Evolutionary conservation across 2,888 invertebrate species (phyloP).

Genomic region (Limenitis camilla): DNA sequence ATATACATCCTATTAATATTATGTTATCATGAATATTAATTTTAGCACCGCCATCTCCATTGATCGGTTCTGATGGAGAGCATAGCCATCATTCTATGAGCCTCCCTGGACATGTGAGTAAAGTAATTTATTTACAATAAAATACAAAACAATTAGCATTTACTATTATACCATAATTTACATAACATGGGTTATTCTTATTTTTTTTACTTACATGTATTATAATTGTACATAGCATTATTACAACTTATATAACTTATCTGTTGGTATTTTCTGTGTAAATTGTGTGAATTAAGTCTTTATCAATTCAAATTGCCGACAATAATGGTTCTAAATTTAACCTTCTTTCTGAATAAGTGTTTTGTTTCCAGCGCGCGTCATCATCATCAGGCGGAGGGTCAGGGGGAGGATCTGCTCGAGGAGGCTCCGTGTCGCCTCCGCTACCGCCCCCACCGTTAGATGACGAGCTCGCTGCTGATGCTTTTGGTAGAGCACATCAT

Average conservation of each 20-base stretch:
- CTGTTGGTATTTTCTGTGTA: too few relatives aligned
- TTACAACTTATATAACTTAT: too few relatives aligned
- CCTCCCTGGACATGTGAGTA: conserved; percentile 60
- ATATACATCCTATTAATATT: background rate
- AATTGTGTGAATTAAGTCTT: too few relatives aligned
- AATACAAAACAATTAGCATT: too few relatives aligned
- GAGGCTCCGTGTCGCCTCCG: conserved; percentile 86
- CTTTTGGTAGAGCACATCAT: conserved; percentile 81
- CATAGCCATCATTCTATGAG: conserved; percentile 72
- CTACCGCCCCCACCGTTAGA: conserved; percentile 91
- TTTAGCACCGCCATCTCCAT: conserved; percentile 88
- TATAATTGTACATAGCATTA: too few relatives aligned
- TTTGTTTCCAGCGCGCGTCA: conserved; percentile 48
- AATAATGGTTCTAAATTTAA: too few relatives aligned
- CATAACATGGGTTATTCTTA: too few relatives aligned
- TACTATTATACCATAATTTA: too few relatives aligned
- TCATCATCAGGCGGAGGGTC: conserved; percentile 48
- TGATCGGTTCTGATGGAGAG: conserved; percentile 79
- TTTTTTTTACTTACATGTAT: too few relatives aligned
- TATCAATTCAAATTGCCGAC: too few relatives aligned
- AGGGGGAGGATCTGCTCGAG: conserved; percentile 53
- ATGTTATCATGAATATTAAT: background rate
- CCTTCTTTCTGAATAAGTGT: background rate
- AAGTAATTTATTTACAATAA: too few relatives aligned
- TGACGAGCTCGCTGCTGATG: conserved; percentile 81